Percentiles rank a stretch among this genome's conserved stretches.
These are phyloP conservation scores for Acromyrmex echinatior DNA, from an alignment of 1,140 invertebrate species.

Conservation along the genomic window DNA sequence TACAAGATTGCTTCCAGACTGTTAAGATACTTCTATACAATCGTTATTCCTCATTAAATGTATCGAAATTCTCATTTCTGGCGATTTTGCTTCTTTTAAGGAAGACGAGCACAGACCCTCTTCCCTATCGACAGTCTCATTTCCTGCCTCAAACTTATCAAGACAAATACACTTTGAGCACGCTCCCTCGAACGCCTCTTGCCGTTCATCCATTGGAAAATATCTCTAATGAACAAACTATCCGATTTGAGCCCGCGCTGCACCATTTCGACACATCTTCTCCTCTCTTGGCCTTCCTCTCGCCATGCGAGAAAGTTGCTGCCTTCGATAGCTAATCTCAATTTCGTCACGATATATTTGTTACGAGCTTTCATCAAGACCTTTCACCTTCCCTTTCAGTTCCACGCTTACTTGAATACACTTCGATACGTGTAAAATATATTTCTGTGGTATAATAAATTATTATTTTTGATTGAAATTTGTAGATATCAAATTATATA, in stretches of 20 bases:
- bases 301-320: slow-evolving; percentile 40
- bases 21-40: slow-evolving; percentile 21
- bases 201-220: slow-evolving; percentile 66
- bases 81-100: slow-evolving; percentile 27
- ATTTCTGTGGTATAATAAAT: not conserved
- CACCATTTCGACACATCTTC: slow-evolving; percentile 26
- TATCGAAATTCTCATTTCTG: slow-evolving; percentile 73
- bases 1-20: not conserved
- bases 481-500: not conserved
- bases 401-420: not conserved
- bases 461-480: not conserved
- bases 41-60: slow-evolving; percentile 73
- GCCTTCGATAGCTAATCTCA: slow-evolving; percentile 77
- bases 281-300: not conserved
- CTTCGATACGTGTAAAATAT: not conserved
- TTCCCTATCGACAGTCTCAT: slow-evolving; percentile 77
- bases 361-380: slow-evolving; percentile 60
- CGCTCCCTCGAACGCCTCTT: slow-evolving; percentile 55
- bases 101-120: slow-evolving; percentile 16
- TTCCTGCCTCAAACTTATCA: slow-evolving; percentile 73
- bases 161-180: slow-evolving; percentile 75
- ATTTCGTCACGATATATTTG: slow-evolving; percentile 73
- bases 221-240: slow-evolving; percentile 80
- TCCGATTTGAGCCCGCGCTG: slow-evolving; percentile 76
- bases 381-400: not conserved